Evolutionary conservation across 2,888 invertebrate species (phyloP).

Genomic region (Tribolium freemani): DNA sequence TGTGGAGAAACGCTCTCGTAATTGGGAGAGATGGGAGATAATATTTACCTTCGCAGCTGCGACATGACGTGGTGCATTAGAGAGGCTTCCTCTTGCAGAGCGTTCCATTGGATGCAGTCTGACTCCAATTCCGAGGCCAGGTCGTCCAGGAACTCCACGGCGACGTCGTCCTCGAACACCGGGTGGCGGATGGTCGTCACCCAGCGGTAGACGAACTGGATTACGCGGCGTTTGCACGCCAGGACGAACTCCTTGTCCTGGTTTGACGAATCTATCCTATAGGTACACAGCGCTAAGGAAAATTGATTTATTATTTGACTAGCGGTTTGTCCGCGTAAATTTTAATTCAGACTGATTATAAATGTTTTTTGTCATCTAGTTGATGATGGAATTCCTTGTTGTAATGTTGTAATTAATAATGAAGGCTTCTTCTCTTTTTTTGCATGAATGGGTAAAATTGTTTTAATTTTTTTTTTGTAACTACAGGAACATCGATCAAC

Average conservation of each 20-base stretch:
- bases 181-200: constrained; percentile 79
- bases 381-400: too few species aligned
- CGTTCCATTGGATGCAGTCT: constrained; percentile 73
- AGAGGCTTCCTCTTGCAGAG: constrained; percentile 77
- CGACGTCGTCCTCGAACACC: constrained; percentile 81
- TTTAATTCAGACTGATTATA: too few species aligned
- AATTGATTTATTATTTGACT: neutral
- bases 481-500: too few species aligned
- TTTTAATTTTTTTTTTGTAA: too few species aligned
- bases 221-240: constrained; percentile 80
- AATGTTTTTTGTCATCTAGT: too few species aligned
- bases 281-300: constrained; percentile 70
- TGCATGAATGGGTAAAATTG: too few species aligned
- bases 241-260: constrained; percentile 78
- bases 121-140: constrained; percentile 78
- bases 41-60: constrained; percentile 70
- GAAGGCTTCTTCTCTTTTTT: too few species aligned
- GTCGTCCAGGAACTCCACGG: constrained; percentile 83
- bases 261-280: constrained; percentile 72
- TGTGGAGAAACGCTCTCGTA: neutral
- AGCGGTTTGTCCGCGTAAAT: too few species aligned
- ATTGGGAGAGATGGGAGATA: neutral
- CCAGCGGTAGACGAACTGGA: constrained; percentile 86
- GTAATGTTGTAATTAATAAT: too few species aligned
- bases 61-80: constrained; percentile 79